phyloP scores from a whole-genome alignment of 2,888 invertebrate species.

The Mesorhabditis sp. region DNA sequence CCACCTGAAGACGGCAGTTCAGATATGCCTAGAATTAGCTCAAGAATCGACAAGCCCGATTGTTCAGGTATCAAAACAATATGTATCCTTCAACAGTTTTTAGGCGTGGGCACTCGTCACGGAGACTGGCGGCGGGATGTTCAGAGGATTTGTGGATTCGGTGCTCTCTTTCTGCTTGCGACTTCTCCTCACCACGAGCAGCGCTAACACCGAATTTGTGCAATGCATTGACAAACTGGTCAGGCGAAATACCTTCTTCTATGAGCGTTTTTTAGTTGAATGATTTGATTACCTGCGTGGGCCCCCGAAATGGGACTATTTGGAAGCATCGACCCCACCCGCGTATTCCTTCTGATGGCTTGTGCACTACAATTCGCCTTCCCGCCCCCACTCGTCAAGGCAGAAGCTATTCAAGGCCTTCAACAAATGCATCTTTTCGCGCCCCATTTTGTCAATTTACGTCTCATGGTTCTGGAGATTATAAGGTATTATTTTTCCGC shows the following conservation, averaged over 20 bases:
- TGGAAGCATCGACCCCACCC: slow-evolving; percentile 72
- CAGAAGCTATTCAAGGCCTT: slow-evolving; percentile 89
- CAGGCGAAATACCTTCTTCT: not conserved
- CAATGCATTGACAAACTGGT: slow-evolving; percentile 34
- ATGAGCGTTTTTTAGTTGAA: slow-evolving; percentile 68
- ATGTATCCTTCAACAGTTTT: slow-evolving; percentile 7
- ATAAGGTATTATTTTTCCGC: not conserved
- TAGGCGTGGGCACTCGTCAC: slow-evolving; percentile 94
- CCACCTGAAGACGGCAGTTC: slow-evolving; percentile 86
- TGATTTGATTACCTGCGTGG: slow-evolving; percentile 92
- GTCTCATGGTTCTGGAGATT: slow-evolving; percentile 64
- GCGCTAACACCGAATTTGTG: slow-evolving; percentile 47
- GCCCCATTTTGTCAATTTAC: slow-evolving; percentile 85
- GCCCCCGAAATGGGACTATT: slow-evolving; percentile 76
- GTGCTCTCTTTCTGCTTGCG: slow-evolving; percentile 84
- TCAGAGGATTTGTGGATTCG: slow-evolving; percentile 88
- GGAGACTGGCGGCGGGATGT: slow-evolving; percentile 97
- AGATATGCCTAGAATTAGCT: slow-evolving; percentile 85
- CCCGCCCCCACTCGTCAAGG: slow-evolving; percentile 78
- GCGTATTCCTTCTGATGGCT: slow-evolving; percentile 83
- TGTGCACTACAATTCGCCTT: slow-evolving; percentile 72
- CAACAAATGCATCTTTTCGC: slow-evolving; percentile 98
- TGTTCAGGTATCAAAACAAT: slow-evolving; percentile 71
- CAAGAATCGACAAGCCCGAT: slow-evolving; percentile 88
- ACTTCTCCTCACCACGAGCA: slow-evolving; percentile 61